Evolutionary conservation across 2,888 invertebrate species (phyloP), one percentile per base, ranked within the genome.

Genomic region (Cerastis leucographa): DNA sequence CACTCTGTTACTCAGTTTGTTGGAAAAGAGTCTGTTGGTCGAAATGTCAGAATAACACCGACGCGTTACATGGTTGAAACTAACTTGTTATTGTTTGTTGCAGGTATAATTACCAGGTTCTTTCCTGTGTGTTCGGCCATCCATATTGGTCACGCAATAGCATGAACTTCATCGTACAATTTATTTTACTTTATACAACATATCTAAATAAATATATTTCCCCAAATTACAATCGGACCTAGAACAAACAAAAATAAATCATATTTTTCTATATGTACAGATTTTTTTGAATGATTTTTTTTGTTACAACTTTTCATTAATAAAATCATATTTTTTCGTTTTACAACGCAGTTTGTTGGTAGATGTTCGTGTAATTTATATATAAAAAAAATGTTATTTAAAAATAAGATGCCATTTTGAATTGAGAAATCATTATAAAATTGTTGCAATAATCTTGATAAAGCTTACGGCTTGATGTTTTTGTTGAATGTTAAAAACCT

Each of bases 91-190:
- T 56, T 35, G 9, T 74, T 80, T 90, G 40, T 88, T 90, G 0
- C 94, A 95, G 95, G 93, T 93, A 92, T 90, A 91, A 91, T 93
- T 92, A 92, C 93, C 93, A 92, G 90, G 90, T 87, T 87, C 89
- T 85, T 87, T 88, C 90, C 88, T 90, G 91, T 81, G 87, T 86
- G 83, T 88, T 86, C 80, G 89, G 82, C 85, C 89, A 85, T 67
- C 65, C 81, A 44, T 87, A 86, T 77, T 88, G 89, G 90, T 87
- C 89, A 85, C 89, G 80, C 90, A 90, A 91, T 93, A 93, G 93
- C 91, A 90, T 91, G 91, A 90, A 87, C 71, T 83, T 88, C 88
- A 88, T 88, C 94, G 93, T 94, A 94, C 93, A 93, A 94, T 92
- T 90, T 88, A 88, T 90, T 91, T 90, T 90, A 91, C 89, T 91